phyloP scores from a whole-genome alignment of 2,797 vertebrate species.

The Sebastes alutus region DNA sequence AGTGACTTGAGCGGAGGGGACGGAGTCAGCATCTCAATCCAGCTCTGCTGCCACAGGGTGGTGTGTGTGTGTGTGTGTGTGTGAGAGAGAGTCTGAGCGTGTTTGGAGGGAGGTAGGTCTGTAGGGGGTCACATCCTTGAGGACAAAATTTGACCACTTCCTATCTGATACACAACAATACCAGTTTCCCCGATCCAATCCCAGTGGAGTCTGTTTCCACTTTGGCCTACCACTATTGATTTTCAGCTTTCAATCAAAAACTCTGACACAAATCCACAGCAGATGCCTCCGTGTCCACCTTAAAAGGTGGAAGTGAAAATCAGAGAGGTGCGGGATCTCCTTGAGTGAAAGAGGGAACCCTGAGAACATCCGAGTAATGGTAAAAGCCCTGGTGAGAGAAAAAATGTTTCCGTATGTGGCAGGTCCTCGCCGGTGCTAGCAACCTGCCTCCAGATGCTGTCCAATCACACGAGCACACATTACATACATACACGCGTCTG shows the following conservation, averaged over 20 bases:
- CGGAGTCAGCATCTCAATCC: conserved; percentile 58
- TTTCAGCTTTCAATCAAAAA: conserved; percentile 29
- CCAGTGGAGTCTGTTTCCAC: conserved; percentile 33
- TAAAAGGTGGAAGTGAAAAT: conserved; percentile 1
- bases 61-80: conserved; percentile 5
- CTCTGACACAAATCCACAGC: conserved; percentile 19
- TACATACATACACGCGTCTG: conserved; percentile 44
- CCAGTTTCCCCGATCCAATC: conserved; percentile 12
- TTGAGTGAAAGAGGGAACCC: conserved; percentile 44
- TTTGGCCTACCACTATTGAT: conserved; percentile 15
- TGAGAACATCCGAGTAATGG: conserved; percentile 48
- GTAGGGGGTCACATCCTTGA: conserved; percentile 41
- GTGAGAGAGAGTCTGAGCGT: not conserved
- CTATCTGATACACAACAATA: conserved; percentile 41
- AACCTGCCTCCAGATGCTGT: conserved; percentile 70
- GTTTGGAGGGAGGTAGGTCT: not conserved
- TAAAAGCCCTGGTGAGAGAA: conserved; percentile 47
- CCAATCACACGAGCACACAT: conserved; percentile 45
- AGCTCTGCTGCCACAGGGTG: conserved; percentile 43
- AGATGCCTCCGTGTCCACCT: conserved; percentile 16
- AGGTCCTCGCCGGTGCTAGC: conserved; percentile 49
- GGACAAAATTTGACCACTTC: conserved; percentile 53
- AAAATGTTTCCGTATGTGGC: conserved; percentile 54
- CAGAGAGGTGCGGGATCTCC: conserved; percentile 27
- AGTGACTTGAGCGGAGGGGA: conserved; percentile 46